These are phyloP conservation scores for Meteorus cinctellus DNA, from an alignment of 2,888 invertebrate species.

Conservation along the genomic window DNA sequence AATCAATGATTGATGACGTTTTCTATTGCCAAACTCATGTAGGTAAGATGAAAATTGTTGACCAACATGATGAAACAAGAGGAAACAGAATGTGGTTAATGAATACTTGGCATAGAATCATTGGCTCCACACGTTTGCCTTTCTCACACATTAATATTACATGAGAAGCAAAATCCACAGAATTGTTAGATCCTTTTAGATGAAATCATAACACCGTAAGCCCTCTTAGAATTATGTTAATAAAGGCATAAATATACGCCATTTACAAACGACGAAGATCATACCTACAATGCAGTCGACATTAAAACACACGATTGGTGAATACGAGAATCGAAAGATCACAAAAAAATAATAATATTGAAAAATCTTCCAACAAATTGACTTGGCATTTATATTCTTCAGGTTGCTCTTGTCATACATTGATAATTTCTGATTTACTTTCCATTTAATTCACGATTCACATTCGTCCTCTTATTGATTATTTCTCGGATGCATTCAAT, in stretches of 20 bases:
- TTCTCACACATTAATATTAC: conserved; percentile 11
- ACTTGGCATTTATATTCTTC: conserved; percentile 47
- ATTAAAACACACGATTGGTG: neutral
- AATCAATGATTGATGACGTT: conserved; percentile 25
- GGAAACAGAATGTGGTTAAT: conserved; percentile 34
- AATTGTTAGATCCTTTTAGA: conserved; percentile 38
- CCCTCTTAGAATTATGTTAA: conserved; percentile 22
- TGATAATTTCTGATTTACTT: neutral
- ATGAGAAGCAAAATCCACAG: conserved; percentile 41
- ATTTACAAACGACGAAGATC: conserved; percentile 17
- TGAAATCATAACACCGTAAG: conserved; percentile 37
- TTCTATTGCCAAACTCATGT: conserved; percentile 16
- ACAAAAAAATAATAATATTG: conserved; percentile 22
- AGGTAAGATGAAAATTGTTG: conserved; percentile 20
- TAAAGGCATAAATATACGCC: conserved; percentile 31
- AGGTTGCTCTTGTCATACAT: conserved; percentile 6
- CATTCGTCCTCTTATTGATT: conserved; percentile 14
- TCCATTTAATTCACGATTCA: neutral
- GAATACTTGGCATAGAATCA: conserved; percentile 34
- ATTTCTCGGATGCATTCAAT: neutral
- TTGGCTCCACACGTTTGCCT: conserved; percentile 22
- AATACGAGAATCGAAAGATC: conserved; percentile 27
- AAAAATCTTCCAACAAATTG: conserved; percentile 50
- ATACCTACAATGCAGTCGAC: conserved; percentile 22
- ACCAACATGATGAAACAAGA: conserved; percentile 3